These are phyloP conservation scores for Pagrus major DNA, from an alignment of 2,113 vertebrate species.

Conservation along the genomic window DNA sequence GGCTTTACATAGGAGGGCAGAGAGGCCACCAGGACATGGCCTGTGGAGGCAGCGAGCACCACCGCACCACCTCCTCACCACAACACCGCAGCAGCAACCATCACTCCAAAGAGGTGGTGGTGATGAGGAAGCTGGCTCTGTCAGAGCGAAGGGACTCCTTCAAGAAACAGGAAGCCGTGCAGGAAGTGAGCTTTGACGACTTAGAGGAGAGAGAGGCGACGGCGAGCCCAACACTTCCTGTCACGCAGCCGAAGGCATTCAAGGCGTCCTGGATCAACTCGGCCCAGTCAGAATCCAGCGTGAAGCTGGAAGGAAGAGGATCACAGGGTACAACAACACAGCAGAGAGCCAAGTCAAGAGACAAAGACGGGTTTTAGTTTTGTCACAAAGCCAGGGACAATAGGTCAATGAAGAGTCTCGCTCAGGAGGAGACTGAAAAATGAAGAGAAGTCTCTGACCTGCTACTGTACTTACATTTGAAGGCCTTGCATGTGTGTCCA, in stretches of 20 bases:
- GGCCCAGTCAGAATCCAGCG: slow-evolving; percentile 24
- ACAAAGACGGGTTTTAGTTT: slow-evolving; percentile 70
- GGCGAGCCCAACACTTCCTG: slow-evolving; percentile 18
- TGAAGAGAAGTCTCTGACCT: slow-evolving; percentile 33
- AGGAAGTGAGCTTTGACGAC: slow-evolving; percentile 92
- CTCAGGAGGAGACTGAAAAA: slow-evolving; percentile 4
- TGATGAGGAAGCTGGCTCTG: slow-evolving; percentile 92
- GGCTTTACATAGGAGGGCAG: slow-evolving; percentile 70
- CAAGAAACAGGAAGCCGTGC: slow-evolving; percentile 95
- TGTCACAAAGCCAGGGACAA: neutral
- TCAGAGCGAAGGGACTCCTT: slow-evolving; percentile 94
- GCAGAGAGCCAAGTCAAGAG: slow-evolving; percentile 84
- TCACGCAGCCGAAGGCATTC: slow-evolving; percentile 51
- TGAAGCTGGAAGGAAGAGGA: slow-evolving; percentile 50
- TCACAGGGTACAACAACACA: slow-evolving; percentile 50
- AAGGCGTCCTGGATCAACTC: slow-evolving; percentile 78
- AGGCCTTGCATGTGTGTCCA: slow-evolving; percentile 67
- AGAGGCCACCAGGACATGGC: slow-evolving; percentile 71
- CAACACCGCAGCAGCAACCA: slow-evolving; percentile 67
- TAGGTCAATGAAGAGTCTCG: slow-evolving; percentile 20
- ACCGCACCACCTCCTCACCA: slow-evolving; percentile 38
- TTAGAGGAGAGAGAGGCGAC: slow-evolving; percentile 55
- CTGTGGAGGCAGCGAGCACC: slow-evolving; percentile 64
- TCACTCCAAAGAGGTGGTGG: slow-evolving; percentile 86
- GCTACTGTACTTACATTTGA: slow-evolving; percentile 57